Conservation (phyloP, 2,797 vertebrate genomes). For the Balearica regulorum region DNA sequence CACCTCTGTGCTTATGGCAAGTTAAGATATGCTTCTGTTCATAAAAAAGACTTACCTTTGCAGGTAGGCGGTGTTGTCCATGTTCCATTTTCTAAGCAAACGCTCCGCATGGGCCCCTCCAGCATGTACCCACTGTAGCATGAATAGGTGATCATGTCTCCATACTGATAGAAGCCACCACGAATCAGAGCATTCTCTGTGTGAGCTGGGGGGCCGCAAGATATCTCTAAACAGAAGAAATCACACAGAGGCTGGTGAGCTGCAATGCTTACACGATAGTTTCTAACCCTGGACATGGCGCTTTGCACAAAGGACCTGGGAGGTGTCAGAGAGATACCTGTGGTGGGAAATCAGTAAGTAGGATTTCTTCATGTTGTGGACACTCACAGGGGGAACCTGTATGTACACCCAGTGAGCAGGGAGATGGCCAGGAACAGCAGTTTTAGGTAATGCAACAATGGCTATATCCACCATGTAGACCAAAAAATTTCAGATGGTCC, state of each 20-base stretch:
- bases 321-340: background rate
- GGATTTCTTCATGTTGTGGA: background rate
- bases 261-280: background rate
- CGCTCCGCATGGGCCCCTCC: conserved; percentile 86
- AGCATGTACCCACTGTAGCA: conserved; percentile 93
- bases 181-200: conserved; percentile 87
- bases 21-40: background rate
- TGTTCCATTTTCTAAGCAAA: conserved; percentile 93
- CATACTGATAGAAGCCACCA: conserved; percentile 89
- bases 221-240: conserved; percentile 85
- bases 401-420: background rate
- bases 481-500: background rate
- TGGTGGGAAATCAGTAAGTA: background rate
- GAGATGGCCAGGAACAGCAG: background rate
- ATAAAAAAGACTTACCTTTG: conserved; percentile 80
- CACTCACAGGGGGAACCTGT: background rate
- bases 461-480: background rate
- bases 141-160: conserved; percentile 90
- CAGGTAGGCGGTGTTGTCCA: conserved; percentile 91
- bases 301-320: background rate
- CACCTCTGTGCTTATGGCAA: background rate
- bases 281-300: background rate
- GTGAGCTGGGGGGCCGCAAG: conserved; percentile 87
- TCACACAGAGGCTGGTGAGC: background rate
- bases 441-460: background rate